phyloP scores from a whole-genome alignment of 1,140 invertebrate genomes.

The Zophobas atratus region DNA sequence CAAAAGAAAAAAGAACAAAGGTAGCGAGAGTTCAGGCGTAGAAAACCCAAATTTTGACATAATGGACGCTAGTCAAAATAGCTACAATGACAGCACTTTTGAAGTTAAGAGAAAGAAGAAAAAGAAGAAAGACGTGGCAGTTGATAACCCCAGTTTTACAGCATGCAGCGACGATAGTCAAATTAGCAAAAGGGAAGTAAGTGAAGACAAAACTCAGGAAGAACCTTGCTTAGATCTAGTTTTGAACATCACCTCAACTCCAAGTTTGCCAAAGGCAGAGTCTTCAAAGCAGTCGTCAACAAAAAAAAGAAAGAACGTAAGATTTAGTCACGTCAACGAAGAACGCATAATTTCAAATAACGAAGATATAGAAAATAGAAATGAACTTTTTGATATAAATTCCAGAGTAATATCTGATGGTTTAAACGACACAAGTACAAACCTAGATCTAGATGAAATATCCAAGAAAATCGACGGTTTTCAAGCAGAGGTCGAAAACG shows the following conservation, averaged over 20 bases:
- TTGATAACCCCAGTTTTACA: conserved; percentile 47
- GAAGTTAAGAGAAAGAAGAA: conserved; percentile 39
- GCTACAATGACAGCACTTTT: not conserved
- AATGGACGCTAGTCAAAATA: conserved; percentile 2
- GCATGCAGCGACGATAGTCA: not conserved
- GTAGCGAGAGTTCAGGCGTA: not conserved
- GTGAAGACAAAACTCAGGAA: conserved; percentile 77
- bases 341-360: conserved; percentile 60
- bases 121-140: conserved; percentile 49
- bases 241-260: conserved; percentile 58
- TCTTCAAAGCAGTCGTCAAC: conserved; percentile 18
- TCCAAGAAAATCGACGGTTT: conserved; percentile 59
- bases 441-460: conserved; percentile 58
- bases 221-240: conserved; percentile 56
- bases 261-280: conserved; percentile 34
- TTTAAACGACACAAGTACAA: conserved; percentile 25
- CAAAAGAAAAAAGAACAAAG: conserved; percentile 28
- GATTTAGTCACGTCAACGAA: conserved; percentile 61
- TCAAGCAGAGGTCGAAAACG: conserved; percentile 64
- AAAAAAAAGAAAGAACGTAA: conserved; percentile 59
- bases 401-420: conserved; percentile 44
- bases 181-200: conserved; percentile 23
- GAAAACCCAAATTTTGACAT: conserved; percentile 35
- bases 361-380: conserved; percentile 52
- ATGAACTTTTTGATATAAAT: conserved; percentile 58